These are phyloP conservation scores for Felis chaus DNA, from an alignment of 2,113 vertebrate genomes.

Conservation along the genomic window DNA sequence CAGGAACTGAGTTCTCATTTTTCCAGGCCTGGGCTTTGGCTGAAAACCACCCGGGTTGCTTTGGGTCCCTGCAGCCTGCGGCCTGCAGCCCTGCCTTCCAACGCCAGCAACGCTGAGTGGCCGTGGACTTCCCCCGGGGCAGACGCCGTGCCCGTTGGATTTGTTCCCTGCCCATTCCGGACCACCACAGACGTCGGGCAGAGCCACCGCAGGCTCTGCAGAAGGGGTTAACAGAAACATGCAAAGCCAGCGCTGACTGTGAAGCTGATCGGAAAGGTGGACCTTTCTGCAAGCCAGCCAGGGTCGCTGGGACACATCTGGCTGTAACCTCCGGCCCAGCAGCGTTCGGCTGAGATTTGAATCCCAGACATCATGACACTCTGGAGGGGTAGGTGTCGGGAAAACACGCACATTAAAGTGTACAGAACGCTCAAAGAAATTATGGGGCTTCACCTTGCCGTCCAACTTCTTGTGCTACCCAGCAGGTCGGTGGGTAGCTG, in stretches of 20 bases:
- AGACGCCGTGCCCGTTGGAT: accelerated
- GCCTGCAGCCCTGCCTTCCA: background rate
- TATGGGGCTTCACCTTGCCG: background rate
- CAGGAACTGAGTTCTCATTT: background rate
- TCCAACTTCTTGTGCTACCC: background rate
- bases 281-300: background rate
- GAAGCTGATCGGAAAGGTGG: slow-evolving; percentile 55
- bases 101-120: background rate
- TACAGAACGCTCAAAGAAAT: background rate
- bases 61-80: background rate
- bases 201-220: background rate
- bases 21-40: background rate
- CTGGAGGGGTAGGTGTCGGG: accelerated
- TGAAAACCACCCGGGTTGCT: background rate
- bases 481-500: background rate
- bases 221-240: background rate
- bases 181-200: background rate
- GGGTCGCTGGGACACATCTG: slow-evolving; percentile 49
- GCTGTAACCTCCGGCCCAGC: slow-evolving; percentile 54
- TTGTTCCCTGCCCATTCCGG: background rate
- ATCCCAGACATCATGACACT: background rate
- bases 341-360: slow-evolving; percentile 48
- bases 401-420: background rate
- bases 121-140: background rate
- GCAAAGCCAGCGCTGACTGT: background rate